phyloP scores from a whole-genome alignment of 2,797 vertebrate species.

The Cryptoprocta ferox region DNA sequence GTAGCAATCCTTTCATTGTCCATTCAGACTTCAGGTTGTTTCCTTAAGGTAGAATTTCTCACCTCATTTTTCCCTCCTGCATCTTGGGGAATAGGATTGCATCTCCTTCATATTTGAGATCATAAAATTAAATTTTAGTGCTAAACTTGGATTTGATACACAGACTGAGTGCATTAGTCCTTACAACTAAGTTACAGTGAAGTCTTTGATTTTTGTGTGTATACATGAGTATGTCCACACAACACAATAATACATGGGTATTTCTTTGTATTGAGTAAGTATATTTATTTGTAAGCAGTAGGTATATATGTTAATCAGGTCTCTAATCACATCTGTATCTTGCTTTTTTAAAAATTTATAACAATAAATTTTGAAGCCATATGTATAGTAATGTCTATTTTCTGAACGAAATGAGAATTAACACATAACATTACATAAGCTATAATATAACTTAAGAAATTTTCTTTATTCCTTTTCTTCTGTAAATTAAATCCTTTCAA shows the following conservation, averaged over 20 bases:
- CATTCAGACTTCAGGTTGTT: conserved; percentile 48
- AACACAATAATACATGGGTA: neutral
- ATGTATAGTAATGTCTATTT: conserved; percentile 68
- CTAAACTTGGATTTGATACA: conserved; percentile 53
- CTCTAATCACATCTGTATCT: conserved; percentile 62
- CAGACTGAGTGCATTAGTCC: neutral
- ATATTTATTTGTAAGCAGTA: conserved; percentile 16
- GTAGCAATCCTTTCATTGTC: neutral
- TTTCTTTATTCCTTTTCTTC: conserved; percentile 74
- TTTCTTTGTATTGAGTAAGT: conserved; percentile 56
- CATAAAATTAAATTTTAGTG: conserved; percentile 64
- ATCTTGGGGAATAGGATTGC: conserved; percentile 16
- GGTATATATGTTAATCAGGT: conserved; percentile 46
- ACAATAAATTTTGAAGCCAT: conserved; percentile 64
- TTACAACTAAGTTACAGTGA: neutral
- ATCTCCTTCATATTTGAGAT: conserved; percentile 59
- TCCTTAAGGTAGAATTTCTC: conserved; percentile 53
- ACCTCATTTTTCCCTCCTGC: conserved; percentile 10
- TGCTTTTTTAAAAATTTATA: conserved; percentile 39
- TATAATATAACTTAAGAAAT: conserved; percentile 69
- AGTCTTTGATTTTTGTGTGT: neutral
- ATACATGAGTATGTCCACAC: neutral
- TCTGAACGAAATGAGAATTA: conserved; percentile 71
- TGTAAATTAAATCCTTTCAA: conserved; percentile 78
- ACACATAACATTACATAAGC: conserved; percentile 76